Percentiles rank a stretch among this genome's conserved stretches.
These are phyloP conservation scores for Zhengitettix transpicula DNA, from an alignment of 2,888 invertebrate species.

Conservation along the genomic window DNA sequence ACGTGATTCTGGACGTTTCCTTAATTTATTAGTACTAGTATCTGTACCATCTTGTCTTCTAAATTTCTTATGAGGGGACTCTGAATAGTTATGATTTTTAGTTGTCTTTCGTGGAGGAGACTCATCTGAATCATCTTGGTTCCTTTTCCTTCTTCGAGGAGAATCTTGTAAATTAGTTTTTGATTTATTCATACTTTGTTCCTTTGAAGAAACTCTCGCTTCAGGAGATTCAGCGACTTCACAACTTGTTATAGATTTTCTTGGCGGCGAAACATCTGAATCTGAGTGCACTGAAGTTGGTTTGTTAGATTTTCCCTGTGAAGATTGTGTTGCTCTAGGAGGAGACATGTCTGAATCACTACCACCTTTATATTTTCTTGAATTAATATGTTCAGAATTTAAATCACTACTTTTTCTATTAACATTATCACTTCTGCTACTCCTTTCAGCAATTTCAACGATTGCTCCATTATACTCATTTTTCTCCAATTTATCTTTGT, in stretches of 20 bases:
- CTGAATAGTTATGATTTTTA: constrained; percentile 2
- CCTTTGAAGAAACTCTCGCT: not conserved
- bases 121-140: constrained; percentile 18
- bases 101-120: constrained; percentile 17
- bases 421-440: constrained; percentile 16
- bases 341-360: constrained; percentile 17
- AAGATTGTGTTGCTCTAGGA: constrained; percentile 18
- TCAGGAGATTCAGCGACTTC: not conserved
- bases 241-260: constrained; percentile 2
- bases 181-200: not conserved
- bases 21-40: not conserved
- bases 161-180: not conserved
- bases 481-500: not conserved
- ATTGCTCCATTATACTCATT: not conserved
- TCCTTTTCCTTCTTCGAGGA: not conserved
- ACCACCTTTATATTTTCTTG: constrained; percentile 10
- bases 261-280: constrained; percentile 17
- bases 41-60: not conserved
- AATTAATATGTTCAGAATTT: constrained; percentile 16
- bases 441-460: not conserved
- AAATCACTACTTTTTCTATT: constrained; percentile 17
- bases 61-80: constrained; percentile 3
- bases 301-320: constrained; percentile 12
- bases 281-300: constrained; percentile 13
- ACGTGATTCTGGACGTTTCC: constrained; percentile 2